Evolutionary conservation across 2,113 vertebrate species (phyloP).

Genomic region (Epinephelus fuscoguttatus): DNA sequence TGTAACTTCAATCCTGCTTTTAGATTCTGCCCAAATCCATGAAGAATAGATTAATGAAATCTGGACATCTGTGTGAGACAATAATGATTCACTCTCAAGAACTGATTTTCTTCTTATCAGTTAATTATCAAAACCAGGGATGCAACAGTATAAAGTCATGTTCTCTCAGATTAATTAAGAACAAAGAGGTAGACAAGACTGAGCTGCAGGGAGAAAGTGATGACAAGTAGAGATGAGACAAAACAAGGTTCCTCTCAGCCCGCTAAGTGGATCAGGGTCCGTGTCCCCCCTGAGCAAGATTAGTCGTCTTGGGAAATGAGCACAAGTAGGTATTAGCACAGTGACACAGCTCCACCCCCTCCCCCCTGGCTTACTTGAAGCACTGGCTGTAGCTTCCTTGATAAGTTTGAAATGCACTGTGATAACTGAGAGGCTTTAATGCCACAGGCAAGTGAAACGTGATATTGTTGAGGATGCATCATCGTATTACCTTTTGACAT

Average conservation of each 20-base stretch:
- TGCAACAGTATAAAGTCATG: neutral
- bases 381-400: constrained; percentile 19
- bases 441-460: neutral
- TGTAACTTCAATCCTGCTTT: neutral
- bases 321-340: constrained; percentile 77
- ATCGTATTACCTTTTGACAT: too few species aligned
- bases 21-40: neutral
- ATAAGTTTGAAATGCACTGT: neutral
- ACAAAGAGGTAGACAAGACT: neutral
- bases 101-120: neutral
- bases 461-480: neutral
- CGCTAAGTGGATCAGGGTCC: constrained; percentile 66
- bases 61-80: neutral
- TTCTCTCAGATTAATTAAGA: neutral
- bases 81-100: neutral
- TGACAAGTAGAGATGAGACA: constrained; percentile 29
- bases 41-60: neutral
- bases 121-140: neutral
- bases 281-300: constrained; percentile 55
- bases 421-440: neutral
- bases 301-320: constrained; percentile 67
- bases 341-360: constrained; percentile 65
- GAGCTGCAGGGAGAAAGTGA: constrained; percentile 33
- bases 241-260: constrained; percentile 32
- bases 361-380: constrained; percentile 30